Base-by-base conservation (phyloP, 2,113 vertebrate species). In the Etheostoma cragini region DNA sequence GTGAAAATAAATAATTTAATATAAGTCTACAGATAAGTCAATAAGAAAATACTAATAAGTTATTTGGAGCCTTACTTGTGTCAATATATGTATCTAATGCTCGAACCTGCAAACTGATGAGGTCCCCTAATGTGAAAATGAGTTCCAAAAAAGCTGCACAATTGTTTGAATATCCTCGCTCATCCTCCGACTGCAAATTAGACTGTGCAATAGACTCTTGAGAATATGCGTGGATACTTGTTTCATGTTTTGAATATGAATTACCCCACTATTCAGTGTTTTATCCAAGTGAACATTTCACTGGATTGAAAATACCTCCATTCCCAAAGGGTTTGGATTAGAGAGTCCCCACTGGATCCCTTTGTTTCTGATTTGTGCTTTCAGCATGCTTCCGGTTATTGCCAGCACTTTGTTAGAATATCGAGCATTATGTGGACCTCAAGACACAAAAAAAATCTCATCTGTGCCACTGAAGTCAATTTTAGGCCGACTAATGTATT, bases 171-270 rank as follows among this genome's bases (percentile, higher is more conserved):
- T 61, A n/a, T 77, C 24, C 50, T 72, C 42, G 63, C 49, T 49
- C 58, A 53, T 60, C 33, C 71, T 69, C 76, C 30, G 46, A 67
- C 56, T 74, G 64, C 56, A 87, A 79, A 81, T 83, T 80, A 69
- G 74, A n/a, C 57, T 77, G 38, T 26, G 72, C 78, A 57, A 22
- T 13, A 79, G 77, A 63, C 78, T 75, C 57, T 71, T 72, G 76
- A 78, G 82, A 83, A 70, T 81, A 68, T 76, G 78, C 21, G 35
- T 64, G 72, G 56, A 80, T 79, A 69, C 80, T 87, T 16, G 84
- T 77, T 87, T 84, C 84, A 88, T 82, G 77, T 87, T 88, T 61
- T 87, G 82, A 84, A 87, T 88, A 83, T 88, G 83, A 88, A 87
- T 85, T 74, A 89, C 58, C 66, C 24, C 16, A n/a, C 60, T 71